Evolutionary conservation across 2,888 invertebrate species (phyloP).

Genomic region (Pseudeuparius sepicola): DNA sequence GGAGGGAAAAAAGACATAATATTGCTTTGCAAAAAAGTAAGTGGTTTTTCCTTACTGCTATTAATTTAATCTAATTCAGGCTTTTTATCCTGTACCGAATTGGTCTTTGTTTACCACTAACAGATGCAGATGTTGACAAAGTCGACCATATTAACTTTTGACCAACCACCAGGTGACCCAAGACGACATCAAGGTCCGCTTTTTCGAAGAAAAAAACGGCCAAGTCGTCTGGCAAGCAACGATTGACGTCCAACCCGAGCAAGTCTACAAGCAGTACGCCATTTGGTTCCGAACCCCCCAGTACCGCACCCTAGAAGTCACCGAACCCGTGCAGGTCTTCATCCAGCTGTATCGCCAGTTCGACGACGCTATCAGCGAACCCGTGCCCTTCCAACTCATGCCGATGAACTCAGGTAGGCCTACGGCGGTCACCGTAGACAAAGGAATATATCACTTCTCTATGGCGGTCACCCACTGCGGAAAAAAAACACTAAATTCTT

Average conservation of each 20-base stretch:
- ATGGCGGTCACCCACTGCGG: too few species aligned
- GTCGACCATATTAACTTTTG: background rate
- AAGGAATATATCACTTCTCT: too few species aligned
- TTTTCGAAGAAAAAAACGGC: slow-evolving; percentile 65
- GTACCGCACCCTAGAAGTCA: slow-evolving; percentile 41
- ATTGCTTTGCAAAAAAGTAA: slow-evolving; percentile 80
- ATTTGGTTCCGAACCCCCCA: slow-evolving; percentile 67
- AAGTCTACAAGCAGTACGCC: slow-evolving; percentile 78
- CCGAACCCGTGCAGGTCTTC: background rate
- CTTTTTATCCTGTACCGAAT: too few species aligned
- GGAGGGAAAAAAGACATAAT: slow-evolving; percentile 78
- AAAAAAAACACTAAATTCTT: too few species aligned
- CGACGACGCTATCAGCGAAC: background rate
- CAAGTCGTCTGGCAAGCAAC: slow-evolving; percentile 64
- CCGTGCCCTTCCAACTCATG: background rate
- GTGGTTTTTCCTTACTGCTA: too few species aligned
- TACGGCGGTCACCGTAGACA: too few species aligned
- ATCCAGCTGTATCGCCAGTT: background rate
- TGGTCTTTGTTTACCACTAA: too few species aligned
- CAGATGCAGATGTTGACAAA: slow-evolving; percentile 1
- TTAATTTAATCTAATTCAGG: too few species aligned
- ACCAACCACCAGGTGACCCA: slow-evolving; percentile 45
- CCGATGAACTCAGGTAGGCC: slow-evolving; percentile 1
- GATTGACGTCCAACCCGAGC: slow-evolving; percentile 66
- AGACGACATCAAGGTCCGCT: slow-evolving; percentile 78